A percentile compares a stretch with the other conserved stretches of the same genome.
Evolutionary conservation across 2,888 invertebrate species (phyloP).

Genomic region (Incurvaria masculella): DNA sequence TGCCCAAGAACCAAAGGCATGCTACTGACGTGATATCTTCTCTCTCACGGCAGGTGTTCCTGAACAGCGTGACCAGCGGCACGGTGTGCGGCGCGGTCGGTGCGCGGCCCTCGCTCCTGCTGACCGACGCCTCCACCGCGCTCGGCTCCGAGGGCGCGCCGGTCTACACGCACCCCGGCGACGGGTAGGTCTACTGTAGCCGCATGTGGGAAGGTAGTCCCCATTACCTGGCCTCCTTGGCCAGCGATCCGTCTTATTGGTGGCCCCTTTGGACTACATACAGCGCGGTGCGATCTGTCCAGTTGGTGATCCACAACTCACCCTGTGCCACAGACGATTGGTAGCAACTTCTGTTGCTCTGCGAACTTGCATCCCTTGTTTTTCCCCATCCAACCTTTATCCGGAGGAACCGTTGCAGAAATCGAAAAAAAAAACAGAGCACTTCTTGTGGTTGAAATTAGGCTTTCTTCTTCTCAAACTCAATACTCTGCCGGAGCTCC

Average conservation of each 20-base stretch:
- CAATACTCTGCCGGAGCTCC: too few species aligned
- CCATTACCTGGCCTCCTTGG: too few species aligned
- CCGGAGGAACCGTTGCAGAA: too few species aligned
- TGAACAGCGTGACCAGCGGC: slow-evolving; percentile 56
- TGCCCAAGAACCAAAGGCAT: too few species aligned
- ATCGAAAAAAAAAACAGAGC: too few species aligned
- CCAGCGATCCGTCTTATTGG: background rate
- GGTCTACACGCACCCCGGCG: slow-evolving; percentile 42
- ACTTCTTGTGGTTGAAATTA: too few species aligned
- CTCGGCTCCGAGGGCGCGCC: slow-evolving; percentile 61
- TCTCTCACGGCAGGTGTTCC: slow-evolving; percentile 48
- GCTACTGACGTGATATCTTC: too few species aligned
- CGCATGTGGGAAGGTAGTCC: too few species aligned
- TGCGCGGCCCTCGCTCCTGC: slow-evolving; percentile 44
- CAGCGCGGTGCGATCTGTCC: slow-evolving; percentile 19
- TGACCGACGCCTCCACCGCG: slow-evolving; percentile 58
- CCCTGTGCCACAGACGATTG: too few species aligned
- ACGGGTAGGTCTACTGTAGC: slow-evolving; percentile 6
- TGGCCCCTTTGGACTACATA: slow-evolving; percentile 17
- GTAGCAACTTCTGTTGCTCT: slow-evolving; percentile 4
- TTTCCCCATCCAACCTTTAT: too few species aligned
- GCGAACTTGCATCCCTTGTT: background rate
- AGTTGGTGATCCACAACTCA: too few species aligned
- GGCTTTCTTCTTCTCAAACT: too few species aligned
- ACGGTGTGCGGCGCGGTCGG: slow-evolving; percentile 57